phyloP scores from a whole-genome alignment of 1,140 invertebrate genomes.

The Linepithema humile region DNA sequence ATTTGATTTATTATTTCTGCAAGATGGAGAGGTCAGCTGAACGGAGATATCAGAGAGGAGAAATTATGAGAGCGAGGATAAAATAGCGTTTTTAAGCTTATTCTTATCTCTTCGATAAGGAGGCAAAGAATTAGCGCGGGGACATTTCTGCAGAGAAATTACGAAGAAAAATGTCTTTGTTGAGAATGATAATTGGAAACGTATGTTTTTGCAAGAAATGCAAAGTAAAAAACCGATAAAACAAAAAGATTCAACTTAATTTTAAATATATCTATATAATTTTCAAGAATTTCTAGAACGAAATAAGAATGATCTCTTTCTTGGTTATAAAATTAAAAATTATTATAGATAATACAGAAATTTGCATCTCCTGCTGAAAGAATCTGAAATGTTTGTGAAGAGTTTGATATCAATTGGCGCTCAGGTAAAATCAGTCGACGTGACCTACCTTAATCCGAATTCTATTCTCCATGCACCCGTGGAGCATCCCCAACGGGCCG shows the following conservation, averaged over 20 bases:
- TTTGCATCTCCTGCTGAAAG: background rate
- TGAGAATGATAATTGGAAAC: background rate
- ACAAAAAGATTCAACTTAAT: background rate
- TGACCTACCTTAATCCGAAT: constrained; percentile 87
- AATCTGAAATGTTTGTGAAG: too few species aligned
- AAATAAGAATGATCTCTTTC: background rate
- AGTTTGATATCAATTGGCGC: too few species aligned
- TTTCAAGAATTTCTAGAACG: background rate
- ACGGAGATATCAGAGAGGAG: too few species aligned
- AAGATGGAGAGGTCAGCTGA: too few species aligned
- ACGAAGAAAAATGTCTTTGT: background rate
- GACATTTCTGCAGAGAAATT: background rate
- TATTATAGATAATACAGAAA: background rate
- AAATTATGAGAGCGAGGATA: constrained; percentile 42
- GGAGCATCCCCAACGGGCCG: constrained; percentile 88
- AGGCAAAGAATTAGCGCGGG: background rate
- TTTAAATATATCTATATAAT: background rate
- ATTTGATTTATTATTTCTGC: too few species aligned
- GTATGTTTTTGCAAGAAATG: background rate
- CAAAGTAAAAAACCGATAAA: background rate
- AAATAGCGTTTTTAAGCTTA: constrained; percentile 41
- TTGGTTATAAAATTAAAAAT: background rate
- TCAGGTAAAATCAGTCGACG: constrained; percentile 11
- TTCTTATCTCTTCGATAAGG: background rate
- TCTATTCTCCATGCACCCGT: constrained; percentile 86